Percentiles rank a stretch among this genome's conserved stretches.
Conservation (phyloP, 2,113 vertebrate genomes). For the Rattus rattus region DNA sequence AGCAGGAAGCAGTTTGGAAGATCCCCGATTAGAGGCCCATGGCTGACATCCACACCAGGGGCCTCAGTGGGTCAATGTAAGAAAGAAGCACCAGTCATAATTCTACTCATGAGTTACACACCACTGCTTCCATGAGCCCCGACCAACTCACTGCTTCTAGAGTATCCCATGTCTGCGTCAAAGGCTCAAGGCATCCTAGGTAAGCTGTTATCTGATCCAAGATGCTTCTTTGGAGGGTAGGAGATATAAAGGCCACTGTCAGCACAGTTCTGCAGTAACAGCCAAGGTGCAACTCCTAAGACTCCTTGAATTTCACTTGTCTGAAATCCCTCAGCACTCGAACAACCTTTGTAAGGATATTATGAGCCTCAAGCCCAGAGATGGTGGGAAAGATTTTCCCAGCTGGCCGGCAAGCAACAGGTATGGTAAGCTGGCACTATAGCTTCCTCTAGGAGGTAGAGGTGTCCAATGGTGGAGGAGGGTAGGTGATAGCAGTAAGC, state of each 20-base stretch:
- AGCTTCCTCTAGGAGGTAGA: background rate
- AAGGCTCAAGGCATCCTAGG: background rate
- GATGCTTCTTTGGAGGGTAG: background rate
- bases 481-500: fast-evolving
- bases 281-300: background rate
- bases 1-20: too few relatives aligned
- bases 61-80: too few relatives aligned
- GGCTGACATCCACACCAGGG: background rate
- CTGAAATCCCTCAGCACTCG: background rate
- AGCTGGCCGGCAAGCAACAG: background rate
- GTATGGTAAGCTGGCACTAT: background rate
- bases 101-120: fast-evolving
- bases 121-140: background rate
- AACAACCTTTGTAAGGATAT: fast-evolving
- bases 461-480: background rate
- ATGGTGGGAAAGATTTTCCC: background rate
- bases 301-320: background rate
- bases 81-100: background rate
- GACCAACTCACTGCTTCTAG: background rate
- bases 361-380: background rate
- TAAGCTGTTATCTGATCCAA: background rate
- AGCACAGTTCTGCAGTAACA: fast-evolving
- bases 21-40: background rate
- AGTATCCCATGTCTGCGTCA: too few relatives aligned
- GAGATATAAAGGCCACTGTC: too few relatives aligned